These are phyloP conservation scores for Drosophila birchii DNA, from an alignment of 2,888 invertebrate genomes.

Conservation along the genomic window DNA sequence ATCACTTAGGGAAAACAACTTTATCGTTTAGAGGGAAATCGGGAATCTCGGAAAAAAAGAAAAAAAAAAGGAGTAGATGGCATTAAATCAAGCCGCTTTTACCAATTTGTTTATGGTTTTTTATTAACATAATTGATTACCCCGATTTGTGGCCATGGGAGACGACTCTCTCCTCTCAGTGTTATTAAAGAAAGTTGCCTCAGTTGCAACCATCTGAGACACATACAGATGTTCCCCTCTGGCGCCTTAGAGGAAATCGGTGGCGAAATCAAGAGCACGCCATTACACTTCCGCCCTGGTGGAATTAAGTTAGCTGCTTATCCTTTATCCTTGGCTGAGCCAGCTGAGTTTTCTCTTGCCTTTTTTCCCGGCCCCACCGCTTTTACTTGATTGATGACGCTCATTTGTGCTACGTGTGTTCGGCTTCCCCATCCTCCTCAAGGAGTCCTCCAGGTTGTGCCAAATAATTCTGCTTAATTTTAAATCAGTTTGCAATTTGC, in stretches of 20 bases:
- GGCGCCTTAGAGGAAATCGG: slow-evolving; percentile 50
- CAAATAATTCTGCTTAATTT: slow-evolving; percentile 78
- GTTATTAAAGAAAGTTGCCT: slow-evolving; percentile 63
- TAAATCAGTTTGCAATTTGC: slow-evolving; percentile 77
- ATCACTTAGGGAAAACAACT: slow-evolving; percentile 67
- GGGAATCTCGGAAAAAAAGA: background rate
- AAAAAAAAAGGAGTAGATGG: slow-evolving; percentile 31
- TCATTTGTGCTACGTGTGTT: slow-evolving; percentile 65
- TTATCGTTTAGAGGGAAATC: slow-evolving; percentile 59
- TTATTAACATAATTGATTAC: slow-evolving; percentile 76
- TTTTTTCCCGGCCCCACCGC: slow-evolving; percentile 1
- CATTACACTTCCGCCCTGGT: slow-evolving; percentile 36
- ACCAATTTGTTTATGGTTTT: slow-evolving; percentile 64
- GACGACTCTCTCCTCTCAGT: background rate
- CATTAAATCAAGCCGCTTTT: slow-evolving; percentile 43
- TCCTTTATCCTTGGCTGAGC: slow-evolving; percentile 51
- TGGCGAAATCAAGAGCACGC: slow-evolving; percentile 53
- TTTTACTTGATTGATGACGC: slow-evolving; percentile 72
- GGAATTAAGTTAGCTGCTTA: slow-evolving; percentile 62
- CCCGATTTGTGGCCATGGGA: slow-evolving; percentile 35
- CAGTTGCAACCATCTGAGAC: slow-evolving; percentile 52
- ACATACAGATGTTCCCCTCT: slow-evolving; percentile 17
- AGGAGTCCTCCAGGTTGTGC: slow-evolving; percentile 40
- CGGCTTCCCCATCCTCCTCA: slow-evolving; percentile 25
- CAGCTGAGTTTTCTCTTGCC: slow-evolving; percentile 1